phyloP scores from a whole-genome alignment of 2,888 invertebrate genomes.

The Lithosia quadra region DNA sequence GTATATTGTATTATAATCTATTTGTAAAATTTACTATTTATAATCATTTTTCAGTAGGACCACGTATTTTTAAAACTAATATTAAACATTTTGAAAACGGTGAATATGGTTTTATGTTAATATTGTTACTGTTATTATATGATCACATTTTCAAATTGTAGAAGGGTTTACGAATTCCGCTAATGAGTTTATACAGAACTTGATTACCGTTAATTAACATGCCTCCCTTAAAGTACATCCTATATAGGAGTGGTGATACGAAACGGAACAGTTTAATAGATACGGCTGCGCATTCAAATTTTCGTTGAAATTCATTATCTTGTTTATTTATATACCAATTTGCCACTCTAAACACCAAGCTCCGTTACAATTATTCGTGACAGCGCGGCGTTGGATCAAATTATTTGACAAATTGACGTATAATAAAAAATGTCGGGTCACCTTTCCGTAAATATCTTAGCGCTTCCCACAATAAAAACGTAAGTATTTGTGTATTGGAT shows the following conservation, averaged over 20 bases:
- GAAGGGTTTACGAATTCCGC: neutral
- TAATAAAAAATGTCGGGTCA: slow-evolving; percentile 21
- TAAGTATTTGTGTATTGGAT: slow-evolving; percentile 17
- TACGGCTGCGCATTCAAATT: slow-evolving; percentile 31
- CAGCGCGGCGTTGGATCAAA: slow-evolving; percentile 21
- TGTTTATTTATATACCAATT: slow-evolving; percentile 37
- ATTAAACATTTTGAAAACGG: neutral
- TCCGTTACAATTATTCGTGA: slow-evolving; percentile 19
- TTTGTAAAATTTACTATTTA: too few relatives aligned
- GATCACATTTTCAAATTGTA: neutral
- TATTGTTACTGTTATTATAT: neutral
- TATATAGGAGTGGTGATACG: slow-evolving; percentile 20
- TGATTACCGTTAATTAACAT: slow-evolving; percentile 35
- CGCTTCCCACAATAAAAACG: slow-evolving; percentile 27
- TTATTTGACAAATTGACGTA: slow-evolving; percentile 27
- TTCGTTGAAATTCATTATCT: slow-evolving; percentile 35
- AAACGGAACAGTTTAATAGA: slow-evolving; percentile 38
- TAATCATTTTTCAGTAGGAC: too few relatives aligned
- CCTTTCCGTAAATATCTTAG: slow-evolving; percentile 13
- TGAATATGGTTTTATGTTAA: neutral
- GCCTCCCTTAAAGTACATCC: slow-evolving; percentile 24
- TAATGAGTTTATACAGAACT: slow-evolving; percentile 27
- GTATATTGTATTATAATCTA: too few relatives aligned
- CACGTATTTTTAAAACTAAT: too few relatives aligned
- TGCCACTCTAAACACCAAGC: slow-evolving; percentile 21